These are phyloP conservation scores for Macroglossus sobrinus DNA, from an alignment of 2,113 vertebrate genomes.

Conservation along the genomic window DNA sequence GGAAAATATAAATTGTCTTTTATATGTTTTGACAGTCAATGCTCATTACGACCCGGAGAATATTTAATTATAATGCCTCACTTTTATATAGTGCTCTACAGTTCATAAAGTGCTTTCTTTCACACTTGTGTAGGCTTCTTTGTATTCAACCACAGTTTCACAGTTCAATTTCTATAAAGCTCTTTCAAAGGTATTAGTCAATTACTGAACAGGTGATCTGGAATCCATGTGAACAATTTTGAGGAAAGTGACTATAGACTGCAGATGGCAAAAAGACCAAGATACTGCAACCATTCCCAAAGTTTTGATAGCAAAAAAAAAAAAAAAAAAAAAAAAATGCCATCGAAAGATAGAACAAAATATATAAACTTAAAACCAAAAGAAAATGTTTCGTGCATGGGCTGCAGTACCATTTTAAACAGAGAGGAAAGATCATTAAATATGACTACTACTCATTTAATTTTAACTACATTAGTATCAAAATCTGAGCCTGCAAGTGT, in stretches of 20 bases:
- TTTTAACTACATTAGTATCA: not conserved
- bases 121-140: not conserved
- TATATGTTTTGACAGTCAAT: not conserved
- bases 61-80: not conserved
- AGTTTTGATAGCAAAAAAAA: not conserved
- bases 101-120: not conserved
- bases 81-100: not conserved
- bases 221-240: not conserved
- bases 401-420: not conserved
- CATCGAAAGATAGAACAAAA: slow-evolving; percentile 19
- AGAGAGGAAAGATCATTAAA: slow-evolving; percentile 24
- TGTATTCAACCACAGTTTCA: not conserved
- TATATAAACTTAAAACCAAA: not conserved
- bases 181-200: slow-evolving; percentile 13
- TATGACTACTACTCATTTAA: not conserved
- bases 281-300: not conserved
- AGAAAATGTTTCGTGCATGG: not conserved
- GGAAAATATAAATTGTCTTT: not conserved
- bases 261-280: not conserved
- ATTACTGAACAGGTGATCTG: slow-evolving; percentile 1
- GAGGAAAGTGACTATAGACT: not conserved
- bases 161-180: not conserved
- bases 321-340: not conserved
- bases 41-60: not conserved
- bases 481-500: not conserved